Evolutionary conservation across 64 coral and sea anemone species (phyloP).

Genomic region (Porites australiensis): DNA sequence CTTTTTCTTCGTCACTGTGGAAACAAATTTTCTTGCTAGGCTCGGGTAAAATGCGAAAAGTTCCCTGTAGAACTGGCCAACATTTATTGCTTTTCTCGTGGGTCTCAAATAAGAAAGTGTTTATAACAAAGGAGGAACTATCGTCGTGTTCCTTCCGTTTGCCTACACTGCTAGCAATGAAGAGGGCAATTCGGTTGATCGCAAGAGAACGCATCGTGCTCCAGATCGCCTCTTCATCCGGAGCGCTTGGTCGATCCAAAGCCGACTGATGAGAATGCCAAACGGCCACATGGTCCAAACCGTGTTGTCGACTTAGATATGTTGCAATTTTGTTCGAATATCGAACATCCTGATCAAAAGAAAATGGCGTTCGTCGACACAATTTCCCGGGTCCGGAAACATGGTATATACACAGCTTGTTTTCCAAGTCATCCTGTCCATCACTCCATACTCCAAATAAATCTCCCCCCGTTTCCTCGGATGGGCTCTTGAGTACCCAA

Average conservation of each 20-base stretch:
- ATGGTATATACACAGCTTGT: neutral
- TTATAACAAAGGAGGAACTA: neutral
- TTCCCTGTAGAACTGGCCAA: neutral
- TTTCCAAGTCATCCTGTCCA: neutral
- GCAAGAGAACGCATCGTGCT: neutral
- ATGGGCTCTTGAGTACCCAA: neutral
- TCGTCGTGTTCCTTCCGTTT: neutral
- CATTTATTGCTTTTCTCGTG: neutral
- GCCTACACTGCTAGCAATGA: neutral
- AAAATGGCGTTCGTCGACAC: neutral
- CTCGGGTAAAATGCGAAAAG: neutral
- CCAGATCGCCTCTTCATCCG: neutral
- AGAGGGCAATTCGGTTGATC: neutral
- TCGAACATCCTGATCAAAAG: slow-evolving; percentile 24
- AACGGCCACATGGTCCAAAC: neutral
- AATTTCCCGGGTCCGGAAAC: neutral
- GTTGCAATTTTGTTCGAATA: neutral
- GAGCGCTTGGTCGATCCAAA: neutral
- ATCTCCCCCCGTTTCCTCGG: neutral
- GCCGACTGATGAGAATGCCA: neutral
- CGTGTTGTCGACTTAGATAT: neutral
- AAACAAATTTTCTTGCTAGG: neutral
- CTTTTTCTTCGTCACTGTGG: neutral
- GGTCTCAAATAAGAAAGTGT: slow-evolving; percentile 8
- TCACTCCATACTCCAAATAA: neutral